Base-by-base conservation (phyloP, 2,797 vertebrate species). In the Amazona ochrocephala region DNA sequence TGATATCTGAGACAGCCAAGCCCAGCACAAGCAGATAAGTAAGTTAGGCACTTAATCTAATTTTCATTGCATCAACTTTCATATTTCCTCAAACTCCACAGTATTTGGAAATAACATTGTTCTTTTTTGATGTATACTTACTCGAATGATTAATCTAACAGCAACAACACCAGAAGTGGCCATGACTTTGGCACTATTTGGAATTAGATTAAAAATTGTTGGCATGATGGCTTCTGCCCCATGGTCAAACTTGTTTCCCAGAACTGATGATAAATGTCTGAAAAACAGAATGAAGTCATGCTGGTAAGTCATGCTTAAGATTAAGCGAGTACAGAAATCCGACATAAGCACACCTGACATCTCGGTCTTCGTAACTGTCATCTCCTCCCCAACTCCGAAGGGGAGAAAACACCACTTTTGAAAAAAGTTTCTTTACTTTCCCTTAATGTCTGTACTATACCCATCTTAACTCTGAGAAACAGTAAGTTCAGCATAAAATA, bases 111-210 rank as follows among this genome's bases (percentile, higher is more conserved):
- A 48, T 11, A 3, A 10, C 21, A 41, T 16, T 41, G 41, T 34
- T 83, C 45, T 74, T 27, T 56, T 66, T 64, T 90, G 64, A 78
- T 37, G 61, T 15, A 76, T 70, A 98, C 98, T 98, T 96, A 99
- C 99, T 97, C 99, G 98, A 94, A 99, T 99, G 94, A 99, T 99
- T 98, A 99, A 98, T 92, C 99, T 98, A 93, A 99, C 99, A 93
- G 98, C 98, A 70, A 99, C 99, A 92, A 99, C 94, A 56, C 99
- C 99, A 21, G 99, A 99, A 27, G 99, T 99, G 96, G 99, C 99
- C 98, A 99, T 99, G 95, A 99, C 97, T 98, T 99, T 99, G 98
- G 99, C 99, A 97, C 99, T 99, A 97, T 99, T 99, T 34, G 99
- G 99, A 97, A 99, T 99, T 39, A 99, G 98, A 98, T 99, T 99